Conservation (phyloP, 1,140 invertebrate species). For the Apocrypta bakeri region DNA sequence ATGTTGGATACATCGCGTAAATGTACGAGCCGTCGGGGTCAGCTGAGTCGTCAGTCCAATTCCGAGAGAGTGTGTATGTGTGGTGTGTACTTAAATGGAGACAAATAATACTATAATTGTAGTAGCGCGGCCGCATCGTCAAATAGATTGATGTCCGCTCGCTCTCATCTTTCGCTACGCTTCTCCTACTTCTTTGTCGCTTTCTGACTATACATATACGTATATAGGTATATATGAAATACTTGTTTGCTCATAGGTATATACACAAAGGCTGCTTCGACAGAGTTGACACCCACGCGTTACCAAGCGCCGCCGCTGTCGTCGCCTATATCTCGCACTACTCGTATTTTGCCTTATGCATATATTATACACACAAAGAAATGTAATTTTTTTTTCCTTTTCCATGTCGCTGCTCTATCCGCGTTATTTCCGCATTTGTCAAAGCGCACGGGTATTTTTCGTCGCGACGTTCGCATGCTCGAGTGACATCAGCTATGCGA, state of each 20-base stretch:
- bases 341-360: too few relatives aligned
- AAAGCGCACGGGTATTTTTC: too few relatives aligned
- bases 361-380: too few relatives aligned
- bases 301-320: background rate
- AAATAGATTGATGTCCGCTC: constrained; percentile 63
- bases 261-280: background rate
- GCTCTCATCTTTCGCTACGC: constrained; percentile 51
- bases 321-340: too few relatives aligned
- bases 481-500: background rate
- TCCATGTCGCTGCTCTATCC: background rate
- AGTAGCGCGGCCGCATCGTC: constrained; percentile 53
- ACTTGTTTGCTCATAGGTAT: constrained; percentile 21
- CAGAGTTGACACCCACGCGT: background rate
- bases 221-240: too few relatives aligned
- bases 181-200: too few relatives aligned
- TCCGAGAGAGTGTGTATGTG: constrained; percentile 41
- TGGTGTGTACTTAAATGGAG: constrained; percentile 60
- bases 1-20: background rate
- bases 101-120: constrained; percentile 70
- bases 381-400: too few relatives aligned
- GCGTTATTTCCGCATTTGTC: background rate
- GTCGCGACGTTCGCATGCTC: too few relatives aligned
- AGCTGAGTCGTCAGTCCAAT: constrained; percentile 68
- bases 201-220: too few relatives aligned
- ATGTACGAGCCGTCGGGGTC: constrained; percentile 55